Percentiles rank a stretch among this genome's conserved stretches.
These are phyloP conservation scores for Chlamydotis undulata DNA, from an alignment of 2,113 vertebrate species.

Conservation along the genomic window DNA sequence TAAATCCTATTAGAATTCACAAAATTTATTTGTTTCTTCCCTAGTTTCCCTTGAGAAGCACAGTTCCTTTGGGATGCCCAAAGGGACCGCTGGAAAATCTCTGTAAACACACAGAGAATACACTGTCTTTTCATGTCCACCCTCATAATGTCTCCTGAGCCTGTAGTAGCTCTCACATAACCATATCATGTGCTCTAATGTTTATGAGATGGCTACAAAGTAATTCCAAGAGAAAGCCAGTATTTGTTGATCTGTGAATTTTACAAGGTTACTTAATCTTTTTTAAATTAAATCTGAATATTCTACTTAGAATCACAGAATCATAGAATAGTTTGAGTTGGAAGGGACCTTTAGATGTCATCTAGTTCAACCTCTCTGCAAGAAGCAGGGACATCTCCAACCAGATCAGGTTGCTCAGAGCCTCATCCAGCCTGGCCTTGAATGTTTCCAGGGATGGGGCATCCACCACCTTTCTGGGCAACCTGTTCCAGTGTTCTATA, in stretches of 20 bases:
- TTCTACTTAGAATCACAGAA: background rate
- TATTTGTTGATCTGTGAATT: background rate
- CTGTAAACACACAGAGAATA: background rate
- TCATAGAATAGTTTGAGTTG: too few species aligned
- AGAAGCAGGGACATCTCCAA: too few species aligned
- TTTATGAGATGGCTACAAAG: background rate
- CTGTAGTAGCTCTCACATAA: background rate
- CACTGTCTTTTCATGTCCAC: background rate
- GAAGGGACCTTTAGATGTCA: too few species aligned
- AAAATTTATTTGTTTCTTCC: background rate
- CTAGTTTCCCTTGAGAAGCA: background rate
- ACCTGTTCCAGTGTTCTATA: too few species aligned
- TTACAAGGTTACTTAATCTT: background rate
- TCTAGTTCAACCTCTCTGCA: too few species aligned
- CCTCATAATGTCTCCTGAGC: background rate
- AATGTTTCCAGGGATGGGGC: too few species aligned
- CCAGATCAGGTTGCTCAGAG: too few species aligned
- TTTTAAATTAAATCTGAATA: background rate
- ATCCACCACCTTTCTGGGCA: too few species aligned
- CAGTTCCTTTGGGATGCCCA: background rate
- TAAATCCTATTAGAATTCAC: background rate
- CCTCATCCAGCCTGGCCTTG: too few species aligned
- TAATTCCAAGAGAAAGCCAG: background rate
- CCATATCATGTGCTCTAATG: background rate
- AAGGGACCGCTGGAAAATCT: background rate